phyloP scores from a whole-genome alignment of 2,888 invertebrate genomes.

The Leptothorax acervorum region DNA sequence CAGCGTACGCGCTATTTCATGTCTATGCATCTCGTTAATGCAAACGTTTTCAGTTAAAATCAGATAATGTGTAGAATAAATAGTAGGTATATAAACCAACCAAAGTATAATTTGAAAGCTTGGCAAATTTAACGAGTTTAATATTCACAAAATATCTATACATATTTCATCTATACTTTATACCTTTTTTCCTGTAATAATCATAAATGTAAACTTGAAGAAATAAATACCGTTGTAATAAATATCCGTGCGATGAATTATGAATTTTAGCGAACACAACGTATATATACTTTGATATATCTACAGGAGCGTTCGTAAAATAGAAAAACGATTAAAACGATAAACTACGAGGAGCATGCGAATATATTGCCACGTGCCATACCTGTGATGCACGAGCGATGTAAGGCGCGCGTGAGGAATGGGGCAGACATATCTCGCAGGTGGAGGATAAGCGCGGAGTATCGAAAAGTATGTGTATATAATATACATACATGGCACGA shows the following conservation, averaged over 20 bases:
- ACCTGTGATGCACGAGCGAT: background rate
- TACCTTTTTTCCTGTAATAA: background rate
- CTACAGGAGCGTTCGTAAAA: background rate
- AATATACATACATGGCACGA: no score
- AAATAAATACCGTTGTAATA: background rate
- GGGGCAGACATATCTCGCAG: background rate
- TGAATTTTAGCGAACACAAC: background rate
- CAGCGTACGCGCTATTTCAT: background rate
- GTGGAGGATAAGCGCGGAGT: background rate
- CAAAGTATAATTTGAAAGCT: background rate
- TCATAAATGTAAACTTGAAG: background rate
- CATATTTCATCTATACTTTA: background rate
- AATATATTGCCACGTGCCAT: background rate
- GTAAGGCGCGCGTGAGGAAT: background rate
- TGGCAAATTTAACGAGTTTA: background rate
- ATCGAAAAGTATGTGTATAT: background rate
- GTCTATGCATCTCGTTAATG: background rate
- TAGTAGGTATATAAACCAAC: background rate
- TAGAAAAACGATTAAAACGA: background rate
- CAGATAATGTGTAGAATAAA: background rate
- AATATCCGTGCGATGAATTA: background rate
- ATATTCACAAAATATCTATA: background rate
- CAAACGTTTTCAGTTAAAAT: conserved; percentile 15
- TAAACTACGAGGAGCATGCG: background rate
- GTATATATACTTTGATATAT: background rate